Percentiles rank a stretch among this genome's conserved stretches.
Conservation (phyloP, 2,113 vertebrate genomes). For the Ia io region DNA sequence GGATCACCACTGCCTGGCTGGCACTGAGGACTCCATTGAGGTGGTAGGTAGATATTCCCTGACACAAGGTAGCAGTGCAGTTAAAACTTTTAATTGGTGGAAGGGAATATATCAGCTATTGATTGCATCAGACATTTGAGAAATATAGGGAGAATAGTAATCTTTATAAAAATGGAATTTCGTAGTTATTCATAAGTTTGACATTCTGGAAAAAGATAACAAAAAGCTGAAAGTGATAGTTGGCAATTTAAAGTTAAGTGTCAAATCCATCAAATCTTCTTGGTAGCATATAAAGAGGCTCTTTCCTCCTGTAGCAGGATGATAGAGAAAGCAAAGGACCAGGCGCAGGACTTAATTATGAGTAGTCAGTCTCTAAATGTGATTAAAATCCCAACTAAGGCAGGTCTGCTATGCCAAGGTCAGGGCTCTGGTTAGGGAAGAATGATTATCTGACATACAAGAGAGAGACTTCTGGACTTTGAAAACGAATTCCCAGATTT, state of each 20-base stretch:
- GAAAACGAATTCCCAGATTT: constrained; percentile 10
- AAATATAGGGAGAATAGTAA: not conserved
- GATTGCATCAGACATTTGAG: not conserved
- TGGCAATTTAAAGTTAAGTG: constrained; percentile 33
- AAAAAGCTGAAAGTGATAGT: constrained; percentile 1
- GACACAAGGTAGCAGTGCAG: not conserved
- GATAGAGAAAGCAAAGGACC: not conserved
- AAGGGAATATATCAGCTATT: not conserved
- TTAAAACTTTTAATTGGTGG: constrained; percentile 3
- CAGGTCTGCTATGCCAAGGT: not conserved
- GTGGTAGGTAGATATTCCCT: not conserved
- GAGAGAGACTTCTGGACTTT: not conserved
- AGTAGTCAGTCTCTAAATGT: not conserved
- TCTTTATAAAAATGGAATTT: not conserved
- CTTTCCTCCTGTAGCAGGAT: not conserved
- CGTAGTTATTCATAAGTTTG: constrained; percentile 17
- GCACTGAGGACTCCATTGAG: not conserved
- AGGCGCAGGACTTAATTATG: not conserved
- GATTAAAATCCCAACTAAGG: not conserved
- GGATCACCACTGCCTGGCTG: not conserved
- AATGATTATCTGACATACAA: not conserved
- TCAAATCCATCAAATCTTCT: not conserved
- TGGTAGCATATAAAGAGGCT: not conserved
- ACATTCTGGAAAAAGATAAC: not conserved
- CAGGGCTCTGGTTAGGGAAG: not conserved